These are phyloP conservation scores for Cenopis cana DNA, from an alignment of 2,888 invertebrate genomes.

Conservation along the genomic window DNA sequence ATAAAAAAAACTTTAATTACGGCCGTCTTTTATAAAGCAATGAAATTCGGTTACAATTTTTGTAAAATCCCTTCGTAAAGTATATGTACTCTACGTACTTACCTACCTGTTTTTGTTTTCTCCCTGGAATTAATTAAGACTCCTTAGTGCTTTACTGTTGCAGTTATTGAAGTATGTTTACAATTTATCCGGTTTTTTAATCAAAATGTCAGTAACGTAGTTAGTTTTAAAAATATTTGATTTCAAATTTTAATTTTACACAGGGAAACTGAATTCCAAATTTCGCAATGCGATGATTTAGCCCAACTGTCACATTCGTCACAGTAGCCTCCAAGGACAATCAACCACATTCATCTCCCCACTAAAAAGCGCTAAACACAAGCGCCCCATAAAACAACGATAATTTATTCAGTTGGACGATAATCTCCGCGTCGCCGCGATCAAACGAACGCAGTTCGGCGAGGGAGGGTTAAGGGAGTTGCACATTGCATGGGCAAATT, in stretches of 20 bases:
- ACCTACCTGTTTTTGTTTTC: too few relatives aligned
- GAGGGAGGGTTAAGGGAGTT: background rate
- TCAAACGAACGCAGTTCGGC: conserved; percentile 16
- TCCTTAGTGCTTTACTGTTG: too few relatives aligned
- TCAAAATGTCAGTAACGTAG: too few relatives aligned
- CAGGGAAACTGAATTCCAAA: too few relatives aligned
- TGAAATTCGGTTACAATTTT: too few relatives aligned
- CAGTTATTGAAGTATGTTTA: too few relatives aligned
- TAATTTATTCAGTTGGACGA: conserved; percentile 39
- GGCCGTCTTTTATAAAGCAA: too few relatives aligned
- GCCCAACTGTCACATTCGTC: background rate
- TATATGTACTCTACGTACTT: too few relatives aligned
- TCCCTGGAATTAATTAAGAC: too few relatives aligned
- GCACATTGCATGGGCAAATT: background rate
- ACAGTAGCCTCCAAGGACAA: background rate
- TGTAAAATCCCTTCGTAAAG: too few relatives aligned
- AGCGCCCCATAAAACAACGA: conserved; percentile 42
- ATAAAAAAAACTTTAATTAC: too few relatives aligned
- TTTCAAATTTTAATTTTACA: background rate
- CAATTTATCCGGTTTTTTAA: too few relatives aligned
- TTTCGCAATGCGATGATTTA: background rate
- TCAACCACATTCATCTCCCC: conserved; percentile 26
- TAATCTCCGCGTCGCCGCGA: conserved; percentile 41
- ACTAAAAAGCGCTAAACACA: conserved; percentile 37
- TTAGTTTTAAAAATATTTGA: background rate